These are phyloP conservation scores for Idris sp. DNA, from an alignment of 1,140 invertebrate species.

Conservation along the genomic window DNA sequence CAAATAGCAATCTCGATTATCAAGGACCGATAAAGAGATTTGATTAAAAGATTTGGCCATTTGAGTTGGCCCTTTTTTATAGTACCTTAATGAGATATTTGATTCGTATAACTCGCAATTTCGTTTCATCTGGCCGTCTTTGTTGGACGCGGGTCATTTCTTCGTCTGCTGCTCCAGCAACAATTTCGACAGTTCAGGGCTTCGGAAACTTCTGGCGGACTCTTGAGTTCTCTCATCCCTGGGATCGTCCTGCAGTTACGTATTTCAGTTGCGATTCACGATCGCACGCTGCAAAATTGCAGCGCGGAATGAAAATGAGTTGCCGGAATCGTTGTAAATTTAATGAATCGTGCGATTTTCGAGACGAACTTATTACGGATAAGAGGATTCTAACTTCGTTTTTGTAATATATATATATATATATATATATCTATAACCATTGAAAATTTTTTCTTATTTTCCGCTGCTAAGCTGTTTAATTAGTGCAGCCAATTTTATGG, in stretches of 20 bases:
- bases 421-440: constrained; percentile 40
- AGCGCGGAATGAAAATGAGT: constrained; percentile 62
- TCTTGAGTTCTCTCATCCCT: constrained; percentile 61
- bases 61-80: constrained; percentile 68
- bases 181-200: constrained; percentile 62
- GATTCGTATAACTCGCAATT: constrained; percentile 68
- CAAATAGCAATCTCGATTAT: constrained; percentile 61
- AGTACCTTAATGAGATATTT: constrained; percentile 70
- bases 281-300: constrained; percentile 56
- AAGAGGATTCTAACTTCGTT: constrained; percentile 53
- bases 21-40: constrained; percentile 64
- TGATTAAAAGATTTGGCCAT: constrained; percentile 60
- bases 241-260: constrained; percentile 48
- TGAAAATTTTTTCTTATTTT: constrained; percentile 3
- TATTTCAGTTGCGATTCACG: constrained; percentile 65
- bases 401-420: no score
- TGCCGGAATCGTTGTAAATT: constrained; percentile 59
- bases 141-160: constrained; percentile 30
- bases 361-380: constrained; percentile 59
- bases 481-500: constrained; percentile 9
- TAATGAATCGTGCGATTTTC: constrained; percentile 62
- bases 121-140: constrained; percentile 63
- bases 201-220: constrained; percentile 61
- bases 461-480: constrained; percentile 16
- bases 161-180: constrained; percentile 44